Conservation (phyloP, 2,113 vertebrate genomes). For the Fulmarus glacialis region DNA sequence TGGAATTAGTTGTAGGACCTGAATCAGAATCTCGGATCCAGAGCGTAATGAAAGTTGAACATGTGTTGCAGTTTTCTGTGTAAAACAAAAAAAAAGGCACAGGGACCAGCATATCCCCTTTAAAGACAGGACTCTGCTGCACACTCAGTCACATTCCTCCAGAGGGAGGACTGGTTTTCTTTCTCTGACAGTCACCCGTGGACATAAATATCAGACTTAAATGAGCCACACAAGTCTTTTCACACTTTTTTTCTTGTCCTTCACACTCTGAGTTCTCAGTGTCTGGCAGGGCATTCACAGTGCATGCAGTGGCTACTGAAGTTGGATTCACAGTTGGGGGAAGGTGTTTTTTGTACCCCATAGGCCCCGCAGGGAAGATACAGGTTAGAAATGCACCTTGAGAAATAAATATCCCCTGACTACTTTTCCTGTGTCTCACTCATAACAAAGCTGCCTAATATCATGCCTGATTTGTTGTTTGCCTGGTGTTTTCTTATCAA, state of each 20-base stretch:
- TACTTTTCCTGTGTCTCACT: background rate
- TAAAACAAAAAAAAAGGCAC: background rate
- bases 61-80: background rate
- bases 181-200: background rate
- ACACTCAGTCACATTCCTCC: background rate
- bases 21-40: background rate
- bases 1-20: background rate
- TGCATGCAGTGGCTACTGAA: background rate
- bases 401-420: background rate
- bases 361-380: background rate
- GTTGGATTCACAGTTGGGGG: background rate
- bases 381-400: background rate
- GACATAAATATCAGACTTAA: background rate
- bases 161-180: background rate
- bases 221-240: background rate
- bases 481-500: background rate
- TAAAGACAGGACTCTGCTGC: background rate
- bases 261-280: background rate
- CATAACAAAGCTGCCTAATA: background rate
- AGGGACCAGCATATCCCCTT: background rate
- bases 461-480: background rate
- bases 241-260: background rate
- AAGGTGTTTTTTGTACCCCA: accelerated
- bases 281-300: background rate
- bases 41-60: background rate